Base-by-base conservation (phyloP, 2,888 invertebrate species). In the Agrotis puta region DNA sequence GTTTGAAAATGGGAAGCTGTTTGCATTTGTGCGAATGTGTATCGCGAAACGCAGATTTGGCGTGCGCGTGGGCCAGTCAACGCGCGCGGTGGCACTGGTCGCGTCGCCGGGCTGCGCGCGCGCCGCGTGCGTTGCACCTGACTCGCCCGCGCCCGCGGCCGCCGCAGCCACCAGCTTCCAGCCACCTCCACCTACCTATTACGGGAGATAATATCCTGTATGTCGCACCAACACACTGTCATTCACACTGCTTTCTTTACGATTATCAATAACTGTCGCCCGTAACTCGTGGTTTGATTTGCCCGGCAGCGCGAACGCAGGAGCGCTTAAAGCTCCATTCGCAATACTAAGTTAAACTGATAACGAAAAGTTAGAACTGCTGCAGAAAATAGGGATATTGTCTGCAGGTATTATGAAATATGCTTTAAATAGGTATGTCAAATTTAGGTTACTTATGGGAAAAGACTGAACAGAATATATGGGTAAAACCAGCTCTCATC, bases 11-110 rank as follows among this genome's bases (percentile, higher is more conserved):
- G 86, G 85, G 84, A 82, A 85, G 85, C 85, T 86, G 85, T 88
- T 87, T 85, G 85, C 83, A 87, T 88, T 87, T 82, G 84, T 83
- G 89, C 88, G 89, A 88, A 88, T 88, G 78, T 84, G 85, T 88
- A 84, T 88, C 85, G 92, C 92, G 91, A 92, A 92, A 88, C 86
- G 89, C 89, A 90, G 84, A 88, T 87, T 93, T 93, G 90, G 93
- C 94, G 90, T 91, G 93, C 95, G 95, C 94, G 94, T 94, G 91
- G 92, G 92, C 89, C 86, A 88, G 90, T 74, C 93, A 92, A 91
- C 91, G 94, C 93, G 92, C 95, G 95, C 93, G 91, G 90, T 89
- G 91, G 91, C 91, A 94, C 94, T 95, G 93, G 85, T 88, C 85
- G 84, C 74, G 78, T 70, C 79, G 73, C 70, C 64, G 73, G 56